phyloP scores from a whole-genome alignment of 1,140 invertebrate genomes.

The Drosophila hydei region DNA sequence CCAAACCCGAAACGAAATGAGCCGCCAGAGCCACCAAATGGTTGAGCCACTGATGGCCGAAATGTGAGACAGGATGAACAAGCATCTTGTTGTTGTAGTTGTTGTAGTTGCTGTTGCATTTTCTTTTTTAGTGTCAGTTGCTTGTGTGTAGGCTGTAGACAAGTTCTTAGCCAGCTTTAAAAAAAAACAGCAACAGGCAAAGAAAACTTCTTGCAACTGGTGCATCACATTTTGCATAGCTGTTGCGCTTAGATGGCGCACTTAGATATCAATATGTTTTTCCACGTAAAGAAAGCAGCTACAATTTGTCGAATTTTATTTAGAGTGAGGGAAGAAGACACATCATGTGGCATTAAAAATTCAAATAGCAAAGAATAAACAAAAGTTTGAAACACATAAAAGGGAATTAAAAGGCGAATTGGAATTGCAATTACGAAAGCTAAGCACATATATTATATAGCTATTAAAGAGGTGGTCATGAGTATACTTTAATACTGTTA shows the following conservation, averaged over 20 bases:
- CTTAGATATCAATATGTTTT: constrained; percentile 1
- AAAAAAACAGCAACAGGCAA: background rate
- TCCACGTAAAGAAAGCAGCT: background rate
- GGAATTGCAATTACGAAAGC: no score
- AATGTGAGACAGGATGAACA: constrained; percentile 40
- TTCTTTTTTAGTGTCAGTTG: background rate
- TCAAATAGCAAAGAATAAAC: no score
- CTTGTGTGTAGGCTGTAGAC: constrained; percentile 16
- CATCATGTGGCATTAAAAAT: no score
- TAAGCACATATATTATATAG: no score
- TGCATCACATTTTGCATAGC: constrained; percentile 17
- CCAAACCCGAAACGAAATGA: constrained; percentile 32
- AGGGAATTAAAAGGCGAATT: no score
- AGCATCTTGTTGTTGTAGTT: constrained; percentile 10
- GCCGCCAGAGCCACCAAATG: constrained; percentile 18
- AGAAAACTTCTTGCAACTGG: constrained; percentile 11
- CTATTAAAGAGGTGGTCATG: no score
- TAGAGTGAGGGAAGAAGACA: background rate
- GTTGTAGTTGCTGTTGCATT: background rate
- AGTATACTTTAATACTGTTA: no score
- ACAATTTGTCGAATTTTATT: background rate
- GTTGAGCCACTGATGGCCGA: constrained; percentile 19
- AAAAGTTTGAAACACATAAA: no score
- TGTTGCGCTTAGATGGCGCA: background rate
- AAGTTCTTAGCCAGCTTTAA: constrained; percentile 13